Evolutionary conservation across 1,140 invertebrate species (phyloP).

Genomic region (Cyclargus thomasi): DNA sequence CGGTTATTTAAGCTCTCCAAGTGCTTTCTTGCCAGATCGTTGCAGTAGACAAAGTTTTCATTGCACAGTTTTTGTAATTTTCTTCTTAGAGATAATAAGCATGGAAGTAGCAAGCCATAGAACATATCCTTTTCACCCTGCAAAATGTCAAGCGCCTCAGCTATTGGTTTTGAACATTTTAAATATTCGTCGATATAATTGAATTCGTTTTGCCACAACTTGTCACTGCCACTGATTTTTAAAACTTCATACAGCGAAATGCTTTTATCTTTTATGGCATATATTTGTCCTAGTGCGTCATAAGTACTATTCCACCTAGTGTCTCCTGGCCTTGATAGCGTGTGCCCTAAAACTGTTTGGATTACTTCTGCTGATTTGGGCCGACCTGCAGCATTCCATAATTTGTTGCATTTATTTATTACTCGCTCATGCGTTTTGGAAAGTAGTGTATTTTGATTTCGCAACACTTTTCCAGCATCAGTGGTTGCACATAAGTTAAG

Average conservation of each 20-base stretch:
- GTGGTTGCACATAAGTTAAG: slow-evolving; percentile 25
- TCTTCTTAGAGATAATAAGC: slow-evolving; percentile 26
- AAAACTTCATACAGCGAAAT: slow-evolving; percentile 19
- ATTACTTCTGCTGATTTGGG: slow-evolving; percentile 31
- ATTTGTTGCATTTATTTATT: slow-evolving; percentile 26
- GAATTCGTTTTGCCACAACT: slow-evolving; percentile 24
- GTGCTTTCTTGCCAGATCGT: slow-evolving; percentile 21
- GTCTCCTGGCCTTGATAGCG: slow-evolving; percentile 21
- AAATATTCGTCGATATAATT: slow-evolving; percentile 28
- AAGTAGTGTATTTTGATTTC: slow-evolving; percentile 18
- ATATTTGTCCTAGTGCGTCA: slow-evolving; percentile 26
- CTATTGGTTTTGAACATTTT: slow-evolving; percentile 29
- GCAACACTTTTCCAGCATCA: slow-evolving; percentile 23
- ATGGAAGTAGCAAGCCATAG: slow-evolving; percentile 28
- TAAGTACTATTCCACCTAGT: slow-evolving; percentile 31
- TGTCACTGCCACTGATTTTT: background rate
- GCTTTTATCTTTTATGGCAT: slow-evolving; percentile 23
- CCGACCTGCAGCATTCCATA: slow-evolving; percentile 25
- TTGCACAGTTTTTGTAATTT: slow-evolving; percentile 28
- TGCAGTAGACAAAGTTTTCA: slow-evolving; percentile 23
- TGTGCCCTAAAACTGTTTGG: slow-evolving; percentile 24
- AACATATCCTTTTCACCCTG: slow-evolving; percentile 29
- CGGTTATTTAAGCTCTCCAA: slow-evolving; percentile 23
- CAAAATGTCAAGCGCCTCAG: slow-evolving; percentile 28
- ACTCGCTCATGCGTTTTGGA: slow-evolving; percentile 23